Percentiles rank a stretch among this genome's conserved stretches.
phyloP scores from a whole-genome alignment of 1,140 invertebrate species.

The Heterodera carotae region DNA sequence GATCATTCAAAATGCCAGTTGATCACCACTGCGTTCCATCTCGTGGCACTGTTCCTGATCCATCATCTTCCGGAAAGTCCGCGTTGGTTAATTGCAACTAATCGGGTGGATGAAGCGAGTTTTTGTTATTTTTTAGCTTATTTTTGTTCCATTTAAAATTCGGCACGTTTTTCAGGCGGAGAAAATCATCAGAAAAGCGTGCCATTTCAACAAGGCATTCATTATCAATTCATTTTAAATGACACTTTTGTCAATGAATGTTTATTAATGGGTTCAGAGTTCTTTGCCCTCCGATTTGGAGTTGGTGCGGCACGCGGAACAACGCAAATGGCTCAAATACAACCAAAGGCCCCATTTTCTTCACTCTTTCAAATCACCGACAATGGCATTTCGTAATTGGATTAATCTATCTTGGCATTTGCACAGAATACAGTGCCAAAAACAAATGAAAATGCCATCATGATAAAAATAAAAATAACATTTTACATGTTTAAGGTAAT shows the following conservation, averaged over 20 bases:
- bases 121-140: not conserved
- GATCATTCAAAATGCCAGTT: constrained; percentile 45
- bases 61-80: constrained; percentile 62
- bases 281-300: constrained; percentile 56
- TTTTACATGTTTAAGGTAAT: constrained; percentile 26
- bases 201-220: constrained; percentile 54
- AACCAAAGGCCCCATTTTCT: constrained; percentile 58
- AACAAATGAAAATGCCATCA: no score
- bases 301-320: constrained; percentile 44
- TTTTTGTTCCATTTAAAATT: no score
- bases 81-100: constrained; percentile 61
- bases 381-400: constrained; percentile 44
- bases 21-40: constrained; percentile 57
- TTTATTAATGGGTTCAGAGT: constrained; percentile 3
- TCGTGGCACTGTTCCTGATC: constrained; percentile 45
- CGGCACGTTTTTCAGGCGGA: constrained; percentile 49
- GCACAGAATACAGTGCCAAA: no score
- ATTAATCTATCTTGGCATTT: no score
- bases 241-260: not conserved
- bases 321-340: constrained; percentile 54
- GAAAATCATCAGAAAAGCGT: constrained; percentile 59
- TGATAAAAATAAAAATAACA: no score
- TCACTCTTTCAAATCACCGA: constrained; percentile 55
- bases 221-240: not conserved
- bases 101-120: constrained; percentile 55